A percentile compares a stretch with the other conserved stretches of the same genome.
These are phyloP conservation scores for Cancer borealis DNA, from an alignment of 2,888 invertebrate genomes.

Conservation along the genomic window DNA sequence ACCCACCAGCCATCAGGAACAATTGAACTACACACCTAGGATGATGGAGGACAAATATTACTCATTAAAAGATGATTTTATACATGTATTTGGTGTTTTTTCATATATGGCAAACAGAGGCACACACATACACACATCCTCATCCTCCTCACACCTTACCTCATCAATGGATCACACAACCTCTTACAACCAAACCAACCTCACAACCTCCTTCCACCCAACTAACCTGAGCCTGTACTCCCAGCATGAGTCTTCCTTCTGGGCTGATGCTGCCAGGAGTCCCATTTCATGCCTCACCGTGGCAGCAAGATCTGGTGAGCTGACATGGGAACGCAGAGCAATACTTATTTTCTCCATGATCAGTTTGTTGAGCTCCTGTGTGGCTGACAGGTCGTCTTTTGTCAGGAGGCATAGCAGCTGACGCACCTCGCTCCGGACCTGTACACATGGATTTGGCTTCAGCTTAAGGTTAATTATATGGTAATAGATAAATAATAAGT, in stretches of 20 bases:
- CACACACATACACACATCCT: no score
- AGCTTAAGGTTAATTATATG: no score
- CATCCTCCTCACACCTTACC: no score
- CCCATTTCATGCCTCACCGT: slow-evolving; percentile 94
- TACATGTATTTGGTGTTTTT: no score
- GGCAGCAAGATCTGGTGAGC: slow-evolving; percentile 86
- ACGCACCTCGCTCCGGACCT: slow-evolving; percentile 93
- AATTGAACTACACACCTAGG: slow-evolving; percentile 83
- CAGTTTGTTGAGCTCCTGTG: slow-evolving; percentile 90
- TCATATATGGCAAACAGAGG: no score
- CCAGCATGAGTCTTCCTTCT: slow-evolving; percentile 97
- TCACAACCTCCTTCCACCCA: background rate
- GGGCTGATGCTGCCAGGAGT: slow-evolving; percentile 91
- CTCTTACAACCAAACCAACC: background rate
- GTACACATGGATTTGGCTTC: slow-evolving; percentile 70
- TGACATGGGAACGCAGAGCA: slow-evolving; percentile 86
- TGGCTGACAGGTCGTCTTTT: slow-evolving; percentile 90
- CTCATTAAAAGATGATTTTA: background rate
- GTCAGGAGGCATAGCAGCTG: slow-evolving; percentile 93
- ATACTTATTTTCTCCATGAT: slow-evolving; percentile 88
- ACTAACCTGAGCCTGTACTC: slow-evolving; percentile 88
- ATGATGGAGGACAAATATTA: background rate
- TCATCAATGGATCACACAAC: no score
- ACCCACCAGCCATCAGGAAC: slow-evolving; percentile 80
- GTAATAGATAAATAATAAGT: background rate